Conservation (phyloP, 2,113 vertebrate genomes). For the Cheirogaleus medius region DNA sequence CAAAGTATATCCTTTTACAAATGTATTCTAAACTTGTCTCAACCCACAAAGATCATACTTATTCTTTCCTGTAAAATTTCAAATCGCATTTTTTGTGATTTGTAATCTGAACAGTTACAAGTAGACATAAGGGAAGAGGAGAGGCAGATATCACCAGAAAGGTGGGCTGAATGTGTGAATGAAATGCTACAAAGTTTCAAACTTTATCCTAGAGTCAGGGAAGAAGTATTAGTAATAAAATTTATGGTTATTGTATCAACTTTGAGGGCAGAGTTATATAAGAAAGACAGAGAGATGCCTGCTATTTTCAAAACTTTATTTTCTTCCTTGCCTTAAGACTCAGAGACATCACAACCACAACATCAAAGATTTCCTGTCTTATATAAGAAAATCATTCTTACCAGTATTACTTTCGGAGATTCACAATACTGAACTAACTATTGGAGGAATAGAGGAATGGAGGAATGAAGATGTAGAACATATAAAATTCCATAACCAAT, state of each 20-base stretch:
- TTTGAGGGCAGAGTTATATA: background rate
- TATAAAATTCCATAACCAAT: constrained; percentile 79
- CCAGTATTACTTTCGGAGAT: constrained; percentile 53
- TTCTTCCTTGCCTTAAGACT: background rate
- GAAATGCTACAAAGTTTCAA: background rate
- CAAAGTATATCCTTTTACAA: background rate
- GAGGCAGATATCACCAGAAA: background rate
- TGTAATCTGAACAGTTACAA: background rate
- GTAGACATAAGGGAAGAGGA: background rate
- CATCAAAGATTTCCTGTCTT: constrained; percentile 11
- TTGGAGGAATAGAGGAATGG: constrained; percentile 13
- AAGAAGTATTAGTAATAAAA: background rate
- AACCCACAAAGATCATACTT: background rate
- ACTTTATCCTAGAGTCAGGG: background rate
- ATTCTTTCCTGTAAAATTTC: background rate
- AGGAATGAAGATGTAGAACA: constrained; percentile 52
- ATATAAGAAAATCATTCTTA: constrained; percentile 8
- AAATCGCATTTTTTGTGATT: background rate
- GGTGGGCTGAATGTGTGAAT: background rate
- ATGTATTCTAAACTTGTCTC: background rate
- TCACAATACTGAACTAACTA: constrained; percentile 43
- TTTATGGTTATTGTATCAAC: background rate
- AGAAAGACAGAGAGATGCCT: background rate
- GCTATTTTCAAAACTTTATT: background rate
- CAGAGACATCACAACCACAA: background rate